These are phyloP conservation scores for Tetraneura akinire DNA, from an alignment of 1,140 invertebrate species.

Conservation along the genomic window DNA sequence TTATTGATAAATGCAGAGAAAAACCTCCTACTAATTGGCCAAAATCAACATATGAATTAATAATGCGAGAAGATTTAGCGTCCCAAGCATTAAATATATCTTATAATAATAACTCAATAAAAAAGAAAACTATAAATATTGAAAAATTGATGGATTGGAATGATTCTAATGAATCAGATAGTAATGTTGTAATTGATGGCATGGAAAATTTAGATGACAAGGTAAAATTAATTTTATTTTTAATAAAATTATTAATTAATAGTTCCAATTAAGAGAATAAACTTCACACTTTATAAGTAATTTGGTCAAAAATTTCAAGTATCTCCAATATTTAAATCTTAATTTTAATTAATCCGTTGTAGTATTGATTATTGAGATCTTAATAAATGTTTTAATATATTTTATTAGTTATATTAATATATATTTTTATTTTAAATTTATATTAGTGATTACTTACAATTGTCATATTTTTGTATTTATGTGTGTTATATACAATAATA, in stretches of 20 bases:
- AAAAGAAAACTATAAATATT: conserved; percentile 26
- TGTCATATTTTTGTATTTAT: no score
- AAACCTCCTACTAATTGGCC: conserved; percentile 79
- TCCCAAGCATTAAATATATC: conserved; percentile 25
- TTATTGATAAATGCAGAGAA: conserved; percentile 74
- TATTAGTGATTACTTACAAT: no score
- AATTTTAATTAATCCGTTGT: no score
- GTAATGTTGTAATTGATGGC: conserved; percentile 55
- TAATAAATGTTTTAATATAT: no score
- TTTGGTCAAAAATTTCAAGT: no score
- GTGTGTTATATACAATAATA: no score
- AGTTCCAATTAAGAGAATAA: no score
- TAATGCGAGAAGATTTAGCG: conserved; percentile 79
- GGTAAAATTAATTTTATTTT: not conserved
- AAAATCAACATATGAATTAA: conserved; percentile 72
- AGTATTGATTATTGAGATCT: no score
- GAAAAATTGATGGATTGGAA: conserved; percentile 28
- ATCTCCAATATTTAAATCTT: no score
- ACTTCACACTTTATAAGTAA: no score
- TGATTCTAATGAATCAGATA: conserved; percentile 51
- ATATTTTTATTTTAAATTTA: no score
- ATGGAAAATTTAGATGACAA: conserved; percentile 54
- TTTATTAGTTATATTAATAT: no score
- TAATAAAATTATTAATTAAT: not conserved
- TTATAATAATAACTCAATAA: not conserved